Percentiles rank a stretch among this genome's conserved stretches.
phyloP scores from a whole-genome alignment of 2,113 vertebrate species.

The Ondatra zibethicus region DNA sequence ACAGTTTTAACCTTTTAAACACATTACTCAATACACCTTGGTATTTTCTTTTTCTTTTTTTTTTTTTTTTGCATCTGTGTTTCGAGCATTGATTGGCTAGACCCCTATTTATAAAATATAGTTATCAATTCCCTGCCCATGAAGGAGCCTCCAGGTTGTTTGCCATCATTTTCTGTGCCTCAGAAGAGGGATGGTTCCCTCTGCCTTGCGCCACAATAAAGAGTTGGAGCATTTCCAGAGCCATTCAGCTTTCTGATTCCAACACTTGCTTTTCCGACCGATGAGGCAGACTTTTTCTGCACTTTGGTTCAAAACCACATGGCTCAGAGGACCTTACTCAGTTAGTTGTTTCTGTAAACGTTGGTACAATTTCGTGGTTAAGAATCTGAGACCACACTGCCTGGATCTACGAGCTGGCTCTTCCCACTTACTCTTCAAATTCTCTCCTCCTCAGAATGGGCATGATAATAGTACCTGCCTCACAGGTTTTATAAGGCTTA shows the following conservation, averaged over 20 bases:
- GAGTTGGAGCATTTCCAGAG: not conserved
- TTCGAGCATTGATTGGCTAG: not conserved
- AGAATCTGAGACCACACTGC: not conserved
- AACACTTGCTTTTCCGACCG: not conserved
- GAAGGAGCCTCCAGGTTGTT: not conserved
- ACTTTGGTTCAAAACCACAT: not conserved
- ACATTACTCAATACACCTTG: not conserved
- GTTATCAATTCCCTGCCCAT: not conserved
- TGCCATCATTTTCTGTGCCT: not conserved
- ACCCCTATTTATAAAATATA: not conserved
- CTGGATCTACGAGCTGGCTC: not conserved
- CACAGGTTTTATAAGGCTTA: conserved; percentile 28
- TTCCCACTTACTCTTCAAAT: conserved; percentile 15
- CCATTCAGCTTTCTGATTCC: not conserved
- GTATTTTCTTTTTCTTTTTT: not conserved
- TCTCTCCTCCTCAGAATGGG: not conserved
- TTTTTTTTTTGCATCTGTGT: not conserved
- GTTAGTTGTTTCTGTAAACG: conserved; percentile 23
- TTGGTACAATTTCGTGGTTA: not conserved
- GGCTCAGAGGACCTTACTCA: not conserved
- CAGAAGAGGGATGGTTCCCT: not conserved
- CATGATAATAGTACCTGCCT: not conserved
- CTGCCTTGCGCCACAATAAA: not conserved
- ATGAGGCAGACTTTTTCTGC: not conserved
- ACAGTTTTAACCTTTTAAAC: conserved; percentile 21